Conservation (phyloP, 2,888 invertebrate genomes). For the Zeuzera pyrina region DNA sequence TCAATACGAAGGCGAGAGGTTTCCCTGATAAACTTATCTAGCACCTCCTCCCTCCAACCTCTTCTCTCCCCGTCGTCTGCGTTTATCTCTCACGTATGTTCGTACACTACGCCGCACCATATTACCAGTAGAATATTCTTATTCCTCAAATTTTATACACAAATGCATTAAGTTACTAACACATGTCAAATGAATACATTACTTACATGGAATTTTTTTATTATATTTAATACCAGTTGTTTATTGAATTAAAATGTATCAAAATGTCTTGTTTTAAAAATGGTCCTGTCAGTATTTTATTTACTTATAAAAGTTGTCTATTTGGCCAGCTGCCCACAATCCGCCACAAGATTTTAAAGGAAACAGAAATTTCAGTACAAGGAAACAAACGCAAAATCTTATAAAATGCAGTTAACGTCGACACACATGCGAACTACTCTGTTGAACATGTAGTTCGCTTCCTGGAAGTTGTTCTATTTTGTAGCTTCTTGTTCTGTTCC, state of each 20-base stretch:
- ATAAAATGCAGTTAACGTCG: constrained; percentile 62
- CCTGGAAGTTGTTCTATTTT: constrained; percentile 43
- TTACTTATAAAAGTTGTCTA: constrained; percentile 50
- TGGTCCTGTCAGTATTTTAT: constrained; percentile 40
- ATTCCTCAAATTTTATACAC: too few relatives aligned
- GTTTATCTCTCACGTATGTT: constrained; percentile 64
- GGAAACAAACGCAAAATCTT: constrained; percentile 57
- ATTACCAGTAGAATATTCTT: constrained; percentile 24
- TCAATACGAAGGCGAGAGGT: constrained; percentile 70
- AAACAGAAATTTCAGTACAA: constrained; percentile 47
- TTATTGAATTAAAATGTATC: constrained; percentile 19
- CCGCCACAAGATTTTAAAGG: constrained; percentile 46
- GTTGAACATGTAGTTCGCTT: constrained; percentile 36
- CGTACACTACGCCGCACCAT: constrained; percentile 37
- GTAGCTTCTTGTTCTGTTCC: constrained; percentile 28
- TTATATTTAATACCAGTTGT: too few relatives aligned
- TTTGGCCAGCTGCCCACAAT: constrained; percentile 56
- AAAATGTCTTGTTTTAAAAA: constrained; percentile 46
- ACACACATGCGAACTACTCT: constrained; percentile 45
- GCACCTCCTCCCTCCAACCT: constrained; percentile 32
- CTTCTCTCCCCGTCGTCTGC: constrained; percentile 23
- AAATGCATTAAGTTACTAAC: too few relatives aligned
- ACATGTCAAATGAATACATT: too few relatives aligned
- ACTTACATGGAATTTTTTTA: too few relatives aligned
- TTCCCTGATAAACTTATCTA: constrained; percentile 71